A percentile compares a stretch with the other conserved stretches of the same genome.
Evolutionary conservation across 2,888 invertebrate species (phyloP).

Genomic region (Opisthograptis luteolata): DNA sequence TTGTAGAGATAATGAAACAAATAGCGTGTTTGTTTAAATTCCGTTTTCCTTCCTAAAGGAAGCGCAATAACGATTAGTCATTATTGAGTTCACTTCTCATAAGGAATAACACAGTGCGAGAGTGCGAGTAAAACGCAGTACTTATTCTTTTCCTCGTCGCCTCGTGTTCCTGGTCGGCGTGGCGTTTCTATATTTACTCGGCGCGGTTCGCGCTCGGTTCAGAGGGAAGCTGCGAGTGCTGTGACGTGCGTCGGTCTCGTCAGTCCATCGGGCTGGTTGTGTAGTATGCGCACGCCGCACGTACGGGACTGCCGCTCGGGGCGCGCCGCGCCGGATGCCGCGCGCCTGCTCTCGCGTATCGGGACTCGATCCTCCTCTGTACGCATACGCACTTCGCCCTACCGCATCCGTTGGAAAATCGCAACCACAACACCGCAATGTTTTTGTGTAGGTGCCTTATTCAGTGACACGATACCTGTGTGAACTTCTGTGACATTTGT

Average conservation of each 20-base stretch:
- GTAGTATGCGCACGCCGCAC: conserved; percentile 44
- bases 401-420: conserved; percentile 51
- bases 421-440: conserved; percentile 47
- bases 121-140: conserved; percentile 49
- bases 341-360: conserved; percentile 43
- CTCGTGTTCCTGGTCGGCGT: conserved; percentile 74
- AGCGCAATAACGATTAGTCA: conserved; percentile 25
- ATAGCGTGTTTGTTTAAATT: conserved; percentile 13
- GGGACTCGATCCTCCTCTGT: conserved; percentile 35
- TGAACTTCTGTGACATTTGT: conserved; percentile 40
- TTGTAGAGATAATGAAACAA: conserved; percentile 18
- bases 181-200: conserved; percentile 80
- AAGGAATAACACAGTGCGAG: conserved; percentile 26
- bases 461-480: conserved; percentile 54
- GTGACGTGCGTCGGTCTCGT: conserved; percentile 64
- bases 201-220: conserved; percentile 70
- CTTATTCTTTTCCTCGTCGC: conserved; percentile 65
- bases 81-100: conserved; percentile 23
- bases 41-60: conserved; percentile 14
- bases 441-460: conserved; percentile 56
- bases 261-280: conserved; percentile 34
- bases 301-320: conserved; percentile 57
- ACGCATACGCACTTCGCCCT: conserved; percentile 38
- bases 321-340: conserved; percentile 51
- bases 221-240: conserved; percentile 67